Evolutionary conservation across 2,888 invertebrate species (phyloP).

Genomic region (Tinea trinotella): DNA sequence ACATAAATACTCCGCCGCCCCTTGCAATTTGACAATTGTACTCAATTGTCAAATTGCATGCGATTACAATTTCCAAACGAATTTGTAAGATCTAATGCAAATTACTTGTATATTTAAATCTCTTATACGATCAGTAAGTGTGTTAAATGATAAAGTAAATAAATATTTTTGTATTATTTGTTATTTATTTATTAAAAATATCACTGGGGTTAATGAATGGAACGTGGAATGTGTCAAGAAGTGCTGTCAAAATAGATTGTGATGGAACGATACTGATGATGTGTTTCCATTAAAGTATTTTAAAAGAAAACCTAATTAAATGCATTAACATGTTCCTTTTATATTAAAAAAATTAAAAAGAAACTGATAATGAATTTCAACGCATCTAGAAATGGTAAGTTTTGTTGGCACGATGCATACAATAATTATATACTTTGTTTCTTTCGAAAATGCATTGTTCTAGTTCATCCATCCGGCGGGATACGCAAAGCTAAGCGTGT

Average conservation of each 20-base stretch:
- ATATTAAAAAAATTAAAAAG: neutral
- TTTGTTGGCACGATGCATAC: neutral
- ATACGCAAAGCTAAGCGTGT: constrained; percentile 76
- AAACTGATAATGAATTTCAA: constrained; percentile 53
- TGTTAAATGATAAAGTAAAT: no score
- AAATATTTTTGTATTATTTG: no score
- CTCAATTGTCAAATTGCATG: no score
- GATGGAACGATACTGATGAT: constrained; percentile 45
- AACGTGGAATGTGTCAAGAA: constrained; percentile 16
- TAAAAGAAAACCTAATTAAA: neutral
- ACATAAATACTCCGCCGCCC: no score
- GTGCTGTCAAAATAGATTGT: constrained; percentile 1
- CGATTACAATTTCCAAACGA: no score
- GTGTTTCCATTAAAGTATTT: constrained; percentile 41
- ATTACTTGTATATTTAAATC: no score
- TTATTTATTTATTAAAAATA: constrained; percentile 16
- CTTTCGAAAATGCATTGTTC: neutral
- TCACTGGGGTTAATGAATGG: neutral
- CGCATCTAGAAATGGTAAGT: constrained; percentile 62
- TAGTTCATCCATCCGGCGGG: constrained; percentile 32
- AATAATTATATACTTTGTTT: neutral
- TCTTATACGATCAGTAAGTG: no score
- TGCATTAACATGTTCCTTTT: neutral
- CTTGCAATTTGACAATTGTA: no score
- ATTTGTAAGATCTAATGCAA: no score